Conservation (phyloP, 2,888 invertebrate genomes). For the Griposia aprilina region DNA sequence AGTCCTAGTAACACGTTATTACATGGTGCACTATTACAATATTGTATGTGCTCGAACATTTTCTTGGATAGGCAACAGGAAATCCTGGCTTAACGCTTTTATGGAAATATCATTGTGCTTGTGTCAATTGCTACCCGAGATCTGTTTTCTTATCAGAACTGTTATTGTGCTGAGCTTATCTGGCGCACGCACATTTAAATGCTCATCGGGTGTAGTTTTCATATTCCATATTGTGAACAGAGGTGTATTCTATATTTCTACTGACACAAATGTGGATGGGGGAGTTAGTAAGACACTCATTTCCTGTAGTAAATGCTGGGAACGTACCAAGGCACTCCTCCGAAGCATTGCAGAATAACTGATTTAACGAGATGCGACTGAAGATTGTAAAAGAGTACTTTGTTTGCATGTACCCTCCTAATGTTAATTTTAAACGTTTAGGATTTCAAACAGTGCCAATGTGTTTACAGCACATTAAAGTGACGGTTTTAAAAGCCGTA, state of each 20-base stretch:
- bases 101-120: constrained; percentile 66
- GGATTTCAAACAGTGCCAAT: constrained; percentile 40
- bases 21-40: constrained; percentile 55
- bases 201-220: constrained; percentile 55
- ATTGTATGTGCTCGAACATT: constrained; percentile 51
- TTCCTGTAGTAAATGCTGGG: constrained; percentile 26
- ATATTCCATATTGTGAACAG: constrained; percentile 56
- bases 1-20: constrained; percentile 46
- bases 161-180: constrained; percentile 64
- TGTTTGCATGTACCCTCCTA: constrained; percentile 4
- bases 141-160: constrained; percentile 62
- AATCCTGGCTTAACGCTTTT: constrained; percentile 55
- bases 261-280: constrained; percentile 29
- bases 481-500: constrained; percentile 34
- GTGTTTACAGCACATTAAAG: constrained; percentile 44
- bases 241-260: constrained; percentile 50
- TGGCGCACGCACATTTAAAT: constrained; percentile 54
- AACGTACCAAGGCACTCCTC: constrained; percentile 11
- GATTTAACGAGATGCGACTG: constrained; percentile 14
- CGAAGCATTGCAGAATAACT: constrained; percentile 13
- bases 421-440: constrained; percentile 41
- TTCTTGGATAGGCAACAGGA: constrained; percentile 52
- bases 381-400: constrained; percentile 23
- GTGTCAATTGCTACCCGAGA: constrained; percentile 63
- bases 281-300: constrained; percentile 13